Conservation (phyloP, 2,888 invertebrate genomes). For the Clistopyga incitator region DNA sequence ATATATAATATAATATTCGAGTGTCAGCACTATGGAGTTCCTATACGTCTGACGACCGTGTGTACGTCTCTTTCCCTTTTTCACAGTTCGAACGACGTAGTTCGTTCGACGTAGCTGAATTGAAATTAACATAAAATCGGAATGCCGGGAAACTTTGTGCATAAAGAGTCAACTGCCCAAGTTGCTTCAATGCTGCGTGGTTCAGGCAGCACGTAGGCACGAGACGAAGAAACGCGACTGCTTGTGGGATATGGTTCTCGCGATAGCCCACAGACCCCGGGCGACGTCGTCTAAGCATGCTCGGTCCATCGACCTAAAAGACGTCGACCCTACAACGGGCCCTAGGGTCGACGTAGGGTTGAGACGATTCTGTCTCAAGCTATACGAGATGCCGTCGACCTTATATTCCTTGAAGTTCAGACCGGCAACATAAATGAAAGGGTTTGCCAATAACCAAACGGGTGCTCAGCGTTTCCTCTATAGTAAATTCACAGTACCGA, state of each 20-base stretch:
- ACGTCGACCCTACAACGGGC: too few relatives aligned
- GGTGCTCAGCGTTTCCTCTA: constrained; percentile 63
- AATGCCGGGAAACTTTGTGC: constrained; percentile 82
- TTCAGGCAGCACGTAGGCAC: not conserved
- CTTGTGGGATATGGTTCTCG: constrained; percentile 5
- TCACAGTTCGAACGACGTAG: too few relatives aligned
- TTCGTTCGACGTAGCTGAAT: constrained; percentile 78
- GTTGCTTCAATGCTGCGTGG: constrained; percentile 78
- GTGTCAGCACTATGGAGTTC: constrained; percentile 31
- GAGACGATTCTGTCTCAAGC: constrained; percentile 61
- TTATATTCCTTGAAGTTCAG: constrained; percentile 34
- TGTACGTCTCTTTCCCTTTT: constrained; percentile 71
- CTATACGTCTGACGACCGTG: constrained; percentile 25
- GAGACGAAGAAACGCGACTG: constrained; percentile 26
- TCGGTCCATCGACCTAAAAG: constrained; percentile 74
- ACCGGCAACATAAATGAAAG: constrained; percentile 61
- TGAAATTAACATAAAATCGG: constrained; percentile 84
- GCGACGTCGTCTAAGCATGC: constrained; percentile 73
- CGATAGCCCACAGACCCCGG: not conserved
- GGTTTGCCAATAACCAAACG: constrained; percentile 75
- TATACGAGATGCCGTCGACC: constrained; percentile 52
- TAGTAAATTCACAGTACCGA: constrained; percentile 13
- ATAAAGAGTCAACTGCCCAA: constrained; percentile 83
- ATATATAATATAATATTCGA: constrained; percentile 52
- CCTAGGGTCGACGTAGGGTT: too few relatives aligned